Conservation (phyloP, 2,113 vertebrate species). For the Thamnaconus septentrionalis region DNA sequence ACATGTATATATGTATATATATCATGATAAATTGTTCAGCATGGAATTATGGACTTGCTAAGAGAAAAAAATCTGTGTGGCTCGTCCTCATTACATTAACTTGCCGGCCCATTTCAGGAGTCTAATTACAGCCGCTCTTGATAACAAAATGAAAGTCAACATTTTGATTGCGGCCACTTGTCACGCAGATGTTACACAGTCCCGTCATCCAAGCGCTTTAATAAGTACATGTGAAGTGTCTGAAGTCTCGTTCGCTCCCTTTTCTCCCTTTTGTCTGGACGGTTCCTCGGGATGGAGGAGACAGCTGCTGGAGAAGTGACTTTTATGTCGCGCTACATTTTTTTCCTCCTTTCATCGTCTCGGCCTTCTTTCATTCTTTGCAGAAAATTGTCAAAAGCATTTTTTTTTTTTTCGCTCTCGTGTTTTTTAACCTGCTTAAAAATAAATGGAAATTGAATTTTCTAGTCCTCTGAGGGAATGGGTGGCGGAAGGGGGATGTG, state of each 20-base stretch:
- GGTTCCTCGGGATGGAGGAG: conserved; percentile 4
- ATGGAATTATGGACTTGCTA: not conserved
- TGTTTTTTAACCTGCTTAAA: conserved; percentile 9
- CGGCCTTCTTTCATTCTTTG: too few relatives aligned
- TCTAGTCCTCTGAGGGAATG: conserved; percentile 9
- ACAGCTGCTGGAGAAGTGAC: not conserved
- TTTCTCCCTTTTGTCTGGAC: not conserved
- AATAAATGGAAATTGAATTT: conserved; percentile 25
- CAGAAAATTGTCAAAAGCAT: not conserved
- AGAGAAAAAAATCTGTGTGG: not conserved
- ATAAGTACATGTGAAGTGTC: not conserved
- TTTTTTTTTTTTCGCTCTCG: not conserved
- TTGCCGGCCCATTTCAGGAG: not conserved
- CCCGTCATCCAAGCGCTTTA: not conserved
- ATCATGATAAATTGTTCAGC: not conserved
- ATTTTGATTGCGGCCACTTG: conserved; percentile 7
- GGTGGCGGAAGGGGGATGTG: too few relatives aligned
- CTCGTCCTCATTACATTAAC: not conserved
- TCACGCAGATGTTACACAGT: not conserved
- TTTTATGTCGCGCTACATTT: not conserved
- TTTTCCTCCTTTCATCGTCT: not conserved
- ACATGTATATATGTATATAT: too few relatives aligned
- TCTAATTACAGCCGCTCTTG: not conserved
- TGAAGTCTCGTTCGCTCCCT: not conserved
- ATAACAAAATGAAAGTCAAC: not conserved